phyloP scores from a whole-genome alignment of 2,113 vertebrate genomes.

The Andinoacara biseriatus region DNA sequence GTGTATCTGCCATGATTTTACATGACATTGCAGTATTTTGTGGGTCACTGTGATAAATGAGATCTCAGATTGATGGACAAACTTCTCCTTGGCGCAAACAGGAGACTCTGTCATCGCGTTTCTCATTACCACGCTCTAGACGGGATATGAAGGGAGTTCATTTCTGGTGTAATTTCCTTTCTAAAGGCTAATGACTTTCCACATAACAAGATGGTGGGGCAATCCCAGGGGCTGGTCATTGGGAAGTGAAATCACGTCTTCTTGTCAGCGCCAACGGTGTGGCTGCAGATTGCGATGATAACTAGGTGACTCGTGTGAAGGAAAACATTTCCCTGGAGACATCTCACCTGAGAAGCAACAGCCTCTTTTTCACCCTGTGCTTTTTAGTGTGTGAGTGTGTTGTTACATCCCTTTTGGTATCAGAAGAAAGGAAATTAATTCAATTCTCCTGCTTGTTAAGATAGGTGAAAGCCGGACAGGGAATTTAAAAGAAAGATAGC shows the following conservation, averaged over 20 bases:
- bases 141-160: constrained; percentile 53
- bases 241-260: constrained; percentile 60
- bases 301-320: constrained; percentile 13
- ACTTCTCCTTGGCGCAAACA: constrained; percentile 12
- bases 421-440: constrained; percentile 52
- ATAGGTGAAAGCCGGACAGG: constrained; percentile 45
- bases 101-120: constrained; percentile 2
- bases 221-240: constrained; percentile 50
- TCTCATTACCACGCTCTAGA: constrained; percentile 45
- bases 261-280: not conserved
- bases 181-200: constrained; percentile 67
- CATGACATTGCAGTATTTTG: not conserved
- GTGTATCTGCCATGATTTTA: not conserved
- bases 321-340: constrained; percentile 59
- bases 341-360: constrained; percentile 54
- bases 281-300: constrained; percentile 55
- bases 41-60: constrained; percentile 15
- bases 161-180: constrained; percentile 63
- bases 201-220: constrained; percentile 53
- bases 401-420: constrained; percentile 16
- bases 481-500: constrained; percentile 43
- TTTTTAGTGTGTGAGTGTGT: constrained; percentile 5
- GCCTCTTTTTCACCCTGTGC: constrained; percentile 21
- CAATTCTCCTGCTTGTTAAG: constrained; percentile 53
- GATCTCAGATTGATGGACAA: constrained; percentile 5